Evolutionary conservation across 2,113 vertebrate genomes (phyloP), one percentile per base, ranked within the genome.

Genomic region (Pao palembangensis): DNA sequence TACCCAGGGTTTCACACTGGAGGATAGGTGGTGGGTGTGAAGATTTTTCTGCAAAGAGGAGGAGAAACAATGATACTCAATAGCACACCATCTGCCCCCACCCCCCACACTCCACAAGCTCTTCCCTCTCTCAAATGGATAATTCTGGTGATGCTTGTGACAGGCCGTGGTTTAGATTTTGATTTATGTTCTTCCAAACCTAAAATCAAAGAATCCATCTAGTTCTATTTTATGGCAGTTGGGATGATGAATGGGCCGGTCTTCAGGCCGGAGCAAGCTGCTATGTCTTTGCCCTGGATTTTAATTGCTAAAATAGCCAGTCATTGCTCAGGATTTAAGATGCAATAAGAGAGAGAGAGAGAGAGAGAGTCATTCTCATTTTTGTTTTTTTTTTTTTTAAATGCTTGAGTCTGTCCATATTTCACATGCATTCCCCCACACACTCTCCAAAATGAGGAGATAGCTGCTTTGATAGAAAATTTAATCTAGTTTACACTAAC

Each of bases 131-230:
- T 98, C 95, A 93, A 92, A 95, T 94, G 94, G 94, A 94, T 98
- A 96, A 98, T 98, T 94, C 94, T 94, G 92, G 94, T 96, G 95
- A 97, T 95, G 94, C 92, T 88, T 93, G 92, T 96, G 96, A 98
- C 95, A 96, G 94, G 92, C 93, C 89, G 86, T 93, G 95, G 93
- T 98, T 98, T 98, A 98, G 95, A 98, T 98, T 99, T 98, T 98
- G 96, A 99, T 99, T 98, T 98, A 99, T 99, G 96, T 97, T 99
- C 95, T 97, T 96, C 95, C 94, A 95, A 98, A 97, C 94, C 95
- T 98, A 98, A 99, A 99, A 98, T 98, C 96, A 98, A 99, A 98
- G 95, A 99, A 98, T 98, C 95, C 96, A 99, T 99, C 96, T 98
- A 95, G 93, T 96, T 95, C 95, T 98, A 94, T 96, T 99, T 98